Evolutionary conservation across 2,113 vertebrate species (phyloP).

Genomic region (Oceanites oceanicus): DNA sequence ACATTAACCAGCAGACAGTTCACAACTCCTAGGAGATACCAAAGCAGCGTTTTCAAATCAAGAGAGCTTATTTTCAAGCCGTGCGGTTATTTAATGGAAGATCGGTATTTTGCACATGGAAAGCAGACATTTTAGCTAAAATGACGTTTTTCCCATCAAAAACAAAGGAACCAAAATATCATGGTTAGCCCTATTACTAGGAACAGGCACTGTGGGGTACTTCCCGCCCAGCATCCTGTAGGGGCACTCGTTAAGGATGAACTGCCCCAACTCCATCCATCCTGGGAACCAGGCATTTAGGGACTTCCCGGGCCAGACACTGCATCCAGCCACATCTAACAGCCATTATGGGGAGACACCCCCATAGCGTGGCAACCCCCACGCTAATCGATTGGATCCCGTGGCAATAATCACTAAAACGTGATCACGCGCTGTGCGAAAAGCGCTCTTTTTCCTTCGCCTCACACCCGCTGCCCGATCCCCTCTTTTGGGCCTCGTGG

Average conservation of each 20-base stretch:
- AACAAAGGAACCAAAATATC: not conserved
- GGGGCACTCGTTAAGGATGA: not conserved
- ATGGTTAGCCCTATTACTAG: not conserved
- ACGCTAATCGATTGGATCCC: not conserved
- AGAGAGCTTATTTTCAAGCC: not conserved
- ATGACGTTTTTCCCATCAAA: not conserved
- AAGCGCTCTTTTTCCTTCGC: not conserved
- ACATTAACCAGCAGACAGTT: not conserved
- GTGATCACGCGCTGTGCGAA: fast-evolving
- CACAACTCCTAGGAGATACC: not conserved
- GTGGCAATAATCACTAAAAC: not conserved
- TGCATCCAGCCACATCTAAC: fast-evolving
- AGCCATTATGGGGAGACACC: not conserved
- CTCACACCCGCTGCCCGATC: not conserved
- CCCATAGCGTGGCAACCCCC: not conserved
- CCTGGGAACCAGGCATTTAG: not conserved
- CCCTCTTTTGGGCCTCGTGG: not conserved
- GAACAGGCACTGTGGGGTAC: not conserved
- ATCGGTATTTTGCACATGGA: not conserved
- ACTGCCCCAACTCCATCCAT: not conserved
- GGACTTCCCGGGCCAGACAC: not conserved
- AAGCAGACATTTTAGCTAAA: not conserved
- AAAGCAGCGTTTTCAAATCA: not conserved
- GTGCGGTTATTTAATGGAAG: not conserved
- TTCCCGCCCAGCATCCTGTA: not conserved